Evolutionary conservation across 2,113 vertebrate species (phyloP).

Genomic region (Mormyrus iriodes): DNA sequence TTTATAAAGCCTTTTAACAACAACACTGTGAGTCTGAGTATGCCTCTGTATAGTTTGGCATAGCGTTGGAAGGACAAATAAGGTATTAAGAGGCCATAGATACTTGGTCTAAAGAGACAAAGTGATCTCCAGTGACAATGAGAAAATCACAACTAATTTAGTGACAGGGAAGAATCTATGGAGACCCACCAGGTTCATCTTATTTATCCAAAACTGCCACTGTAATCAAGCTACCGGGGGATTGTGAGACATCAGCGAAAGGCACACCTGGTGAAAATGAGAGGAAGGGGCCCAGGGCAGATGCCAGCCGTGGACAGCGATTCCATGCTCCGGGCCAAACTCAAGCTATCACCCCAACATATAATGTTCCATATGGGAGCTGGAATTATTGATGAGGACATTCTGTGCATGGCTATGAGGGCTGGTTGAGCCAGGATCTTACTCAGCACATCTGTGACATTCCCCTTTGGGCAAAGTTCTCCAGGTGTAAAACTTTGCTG

Average conservation of each 20-base stretch:
- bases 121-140: neutral
- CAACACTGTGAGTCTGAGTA: neutral
- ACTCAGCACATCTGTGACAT: neutral
- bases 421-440: neutral
- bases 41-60: neutral
- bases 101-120: neutral
- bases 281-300: neutral
- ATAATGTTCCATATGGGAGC: conserved; percentile 9
- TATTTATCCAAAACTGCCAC: neutral
- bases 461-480: neutral
- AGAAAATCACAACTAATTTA: neutral
- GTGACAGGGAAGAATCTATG: neutral
- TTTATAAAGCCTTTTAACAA: neutral
- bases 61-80: neutral
- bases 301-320: neutral
- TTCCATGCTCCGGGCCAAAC: neutral
- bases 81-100: neutral
- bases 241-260: neutral
- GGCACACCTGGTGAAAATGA: neutral
- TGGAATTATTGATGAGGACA: conserved; percentile 22
- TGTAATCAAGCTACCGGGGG: neutral
- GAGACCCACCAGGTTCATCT: neutral
- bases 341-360: neutral
- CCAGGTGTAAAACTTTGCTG: neutral
- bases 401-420: neutral